These are phyloP conservation scores for Morphnarchus princeps DNA, from an alignment of 2,113 vertebrate genomes.

Conservation along the genomic window DNA sequence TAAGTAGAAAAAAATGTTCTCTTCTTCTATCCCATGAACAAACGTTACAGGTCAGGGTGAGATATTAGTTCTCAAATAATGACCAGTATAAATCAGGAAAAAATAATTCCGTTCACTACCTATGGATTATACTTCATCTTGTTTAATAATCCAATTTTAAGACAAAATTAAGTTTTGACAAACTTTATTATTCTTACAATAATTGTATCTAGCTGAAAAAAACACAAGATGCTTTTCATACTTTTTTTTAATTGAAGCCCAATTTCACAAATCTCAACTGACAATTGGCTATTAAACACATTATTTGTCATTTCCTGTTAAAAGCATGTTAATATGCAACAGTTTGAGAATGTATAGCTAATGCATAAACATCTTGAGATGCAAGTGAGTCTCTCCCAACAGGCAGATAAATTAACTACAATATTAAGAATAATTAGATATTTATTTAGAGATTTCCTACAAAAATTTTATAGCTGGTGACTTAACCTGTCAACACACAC, in stretches of 20 bases:
- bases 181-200: neutral
- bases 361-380: neutral
- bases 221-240: neutral
- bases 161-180: neutral
- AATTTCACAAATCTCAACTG: neutral
- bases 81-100: neutral
- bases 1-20: neutral
- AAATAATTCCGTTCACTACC: neutral
- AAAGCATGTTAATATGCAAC: neutral
- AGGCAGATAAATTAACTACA: neutral
- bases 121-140: neutral
- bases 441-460: neutral
- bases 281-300: neutral
- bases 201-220: neutral
- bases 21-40: neutral
- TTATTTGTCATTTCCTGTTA: neutral
- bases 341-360: neutral
- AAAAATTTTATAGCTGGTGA: neutral
- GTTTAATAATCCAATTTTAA: neutral
- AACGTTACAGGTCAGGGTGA: neutral
- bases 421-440: neutral
- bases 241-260: fast-evolving
- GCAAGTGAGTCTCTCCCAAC: neutral
- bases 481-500: neutral
- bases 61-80: neutral